These are phyloP conservation scores for Anthopleura xanthogrammica DNA, from an alignment of 92 coral and sea anemone genomes.

Conservation along the genomic window DNA sequence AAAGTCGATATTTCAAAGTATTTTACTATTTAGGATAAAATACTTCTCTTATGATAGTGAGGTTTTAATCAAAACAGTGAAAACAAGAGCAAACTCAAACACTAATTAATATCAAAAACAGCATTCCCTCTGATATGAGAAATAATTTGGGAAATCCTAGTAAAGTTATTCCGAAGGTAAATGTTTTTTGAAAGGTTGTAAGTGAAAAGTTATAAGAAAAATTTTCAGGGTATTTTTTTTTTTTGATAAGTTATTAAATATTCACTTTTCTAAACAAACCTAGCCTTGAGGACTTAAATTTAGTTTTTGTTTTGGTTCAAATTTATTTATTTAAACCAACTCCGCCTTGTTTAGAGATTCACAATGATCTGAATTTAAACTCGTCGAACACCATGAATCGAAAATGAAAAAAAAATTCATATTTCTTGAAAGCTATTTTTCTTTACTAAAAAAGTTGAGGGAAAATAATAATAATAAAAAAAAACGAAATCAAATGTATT, in stretches of 20 bases:
- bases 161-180: neutral
- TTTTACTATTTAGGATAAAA: neutral
- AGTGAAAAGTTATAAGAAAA: neutral
- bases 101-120: slow-evolving; percentile 9
- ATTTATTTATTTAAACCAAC: neutral
- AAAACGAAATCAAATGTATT: too few relatives aligned
- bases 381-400: too few relatives aligned
- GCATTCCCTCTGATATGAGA: neutral
- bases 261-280: neutral
- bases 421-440: too few relatives aligned
- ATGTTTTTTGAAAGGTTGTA: neutral
- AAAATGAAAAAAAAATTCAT: too few relatives aligned
- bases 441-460: too few relatives aligned
- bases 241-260: neutral
- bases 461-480: too few relatives aligned
- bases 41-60: neutral
- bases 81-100: neutral
- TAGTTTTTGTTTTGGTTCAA: neutral
- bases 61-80: neutral
- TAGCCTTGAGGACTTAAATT: neutral
- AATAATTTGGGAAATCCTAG: too few relatives aligned
- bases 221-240: neutral
- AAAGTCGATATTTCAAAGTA: slow-evolving; percentile 29
- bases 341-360: slow-evolving; percentile 1
- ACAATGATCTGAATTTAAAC: neutral